A percentile compares a stretch with the other conserved stretches of the same genome.
Conservation (phyloP, 2,797 vertebrate genomes). For the Mycteria americana region DNA sequence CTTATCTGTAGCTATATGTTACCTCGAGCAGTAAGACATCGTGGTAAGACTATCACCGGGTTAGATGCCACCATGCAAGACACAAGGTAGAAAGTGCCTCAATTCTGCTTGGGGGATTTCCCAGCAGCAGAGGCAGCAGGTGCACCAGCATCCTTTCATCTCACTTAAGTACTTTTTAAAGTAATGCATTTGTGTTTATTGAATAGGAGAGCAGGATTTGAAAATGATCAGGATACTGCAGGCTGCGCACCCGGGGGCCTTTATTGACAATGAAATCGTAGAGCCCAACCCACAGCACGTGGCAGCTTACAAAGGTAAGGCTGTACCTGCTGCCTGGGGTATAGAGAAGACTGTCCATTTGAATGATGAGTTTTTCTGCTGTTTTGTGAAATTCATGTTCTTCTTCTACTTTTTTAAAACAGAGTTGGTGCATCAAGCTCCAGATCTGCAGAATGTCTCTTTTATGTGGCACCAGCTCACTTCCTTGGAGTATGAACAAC, state of each 20-base stretch:
- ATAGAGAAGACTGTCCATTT: fast-evolving
- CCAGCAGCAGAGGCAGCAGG: neutral
- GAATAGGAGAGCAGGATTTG: slow-evolving; percentile 61
- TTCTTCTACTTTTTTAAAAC: neutral
- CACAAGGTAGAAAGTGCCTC: neutral
- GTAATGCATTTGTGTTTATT: neutral
- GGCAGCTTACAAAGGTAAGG: slow-evolving; percentile 62
- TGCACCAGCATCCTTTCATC: neutral
- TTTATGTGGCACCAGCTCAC: slow-evolving; percentile 85
- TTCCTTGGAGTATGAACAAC: slow-evolving; percentile 78
- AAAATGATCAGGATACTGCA: slow-evolving; percentile 69
- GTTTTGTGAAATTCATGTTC: neutral
- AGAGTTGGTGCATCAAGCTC: slow-evolving; percentile 72
- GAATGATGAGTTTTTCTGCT: neutral
- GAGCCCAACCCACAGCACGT: slow-evolving; percentile 63
- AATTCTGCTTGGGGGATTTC: neutral
- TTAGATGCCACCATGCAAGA: neutral
- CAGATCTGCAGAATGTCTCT: slow-evolving; percentile 77
- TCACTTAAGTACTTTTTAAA: neutral
- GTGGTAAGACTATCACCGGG: neutral
- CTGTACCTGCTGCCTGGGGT: neutral
- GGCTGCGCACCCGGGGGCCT: slow-evolving; percentile 26
- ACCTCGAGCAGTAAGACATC: fast-evolving
- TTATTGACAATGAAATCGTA: slow-evolving; percentile 49
- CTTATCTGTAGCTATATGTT: neutral